Percentiles rank a stretch among this genome's conserved stretches.
Conservation (phyloP, 1,140 invertebrate genomes). For the Potamilus streckersoni region DNA sequence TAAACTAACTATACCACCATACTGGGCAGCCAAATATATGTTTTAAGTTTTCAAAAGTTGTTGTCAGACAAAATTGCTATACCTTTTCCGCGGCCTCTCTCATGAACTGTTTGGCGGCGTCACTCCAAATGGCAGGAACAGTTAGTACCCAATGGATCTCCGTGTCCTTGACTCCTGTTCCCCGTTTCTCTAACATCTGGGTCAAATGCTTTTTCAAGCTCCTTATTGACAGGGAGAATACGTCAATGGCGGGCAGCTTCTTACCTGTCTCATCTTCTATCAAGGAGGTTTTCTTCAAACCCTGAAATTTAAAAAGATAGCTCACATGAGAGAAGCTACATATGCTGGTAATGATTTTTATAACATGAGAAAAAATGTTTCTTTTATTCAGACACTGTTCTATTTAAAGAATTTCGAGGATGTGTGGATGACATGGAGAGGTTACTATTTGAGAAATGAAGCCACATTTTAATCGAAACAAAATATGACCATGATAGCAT, state of each 20-base stretch:
- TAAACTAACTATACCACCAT: too few relatives aligned
- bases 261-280: conserved; percentile 14
- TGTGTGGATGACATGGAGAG: too few relatives aligned
- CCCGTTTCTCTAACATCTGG: not conserved
- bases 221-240: conserved; percentile 12
- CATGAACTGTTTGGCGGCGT: conserved; percentile 1
- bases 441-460: too few relatives aligned
- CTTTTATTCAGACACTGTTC: too few relatives aligned
- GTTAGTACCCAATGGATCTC: conserved; percentile 1
- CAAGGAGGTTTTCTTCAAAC: conserved; percentile 6
- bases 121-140: conserved; percentile 1
- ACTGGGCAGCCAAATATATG: too few relatives aligned
- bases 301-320: not conserved
- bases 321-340: not conserved
- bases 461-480: too few relatives aligned
- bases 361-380: too few relatives aligned
- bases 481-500: too few relatives aligned
- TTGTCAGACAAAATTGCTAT: not conserved
- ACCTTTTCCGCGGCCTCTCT: not conserved
- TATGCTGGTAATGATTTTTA: not conserved
- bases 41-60: too few relatives aligned
- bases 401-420: too few relatives aligned
- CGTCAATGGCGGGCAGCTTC: conserved; percentile 9
- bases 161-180: not conserved
- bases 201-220: conserved; percentile 10